Conservation (phyloP, 2,888 invertebrate species). For the Serrognathus titanus region DNA sequence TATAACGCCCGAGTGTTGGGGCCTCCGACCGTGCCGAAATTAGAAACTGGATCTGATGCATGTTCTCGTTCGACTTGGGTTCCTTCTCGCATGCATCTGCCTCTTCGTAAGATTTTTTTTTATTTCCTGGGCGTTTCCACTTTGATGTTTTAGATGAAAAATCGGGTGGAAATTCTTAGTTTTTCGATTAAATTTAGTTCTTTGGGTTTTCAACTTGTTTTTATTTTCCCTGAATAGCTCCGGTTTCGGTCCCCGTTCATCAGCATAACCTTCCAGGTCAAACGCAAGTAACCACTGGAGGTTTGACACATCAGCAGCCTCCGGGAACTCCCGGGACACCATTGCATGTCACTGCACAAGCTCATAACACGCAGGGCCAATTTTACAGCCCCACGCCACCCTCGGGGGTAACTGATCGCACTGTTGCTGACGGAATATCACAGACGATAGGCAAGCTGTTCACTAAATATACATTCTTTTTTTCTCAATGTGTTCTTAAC, state of each 20-base stretch:
- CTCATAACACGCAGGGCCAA: slow-evolving; percentile 34
- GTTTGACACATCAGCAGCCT: slow-evolving; percentile 31
- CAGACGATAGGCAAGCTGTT: slow-evolving; percentile 33
- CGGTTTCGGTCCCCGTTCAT: slow-evolving; percentile 20
- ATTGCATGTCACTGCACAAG: slow-evolving; percentile 33
- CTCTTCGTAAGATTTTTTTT: slow-evolving; percentile 60
- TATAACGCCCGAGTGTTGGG: slow-evolving; percentile 46
- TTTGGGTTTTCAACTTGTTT: slow-evolving; percentile 23
- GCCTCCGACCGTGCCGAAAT: slow-evolving; percentile 54
- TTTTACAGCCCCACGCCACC: slow-evolving; percentile 37
- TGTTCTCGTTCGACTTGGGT: slow-evolving; percentile 62
- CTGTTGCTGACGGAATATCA: slow-evolving; percentile 33
- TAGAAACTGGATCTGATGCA: slow-evolving; percentile 57
- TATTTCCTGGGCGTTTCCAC: slow-evolving; percentile 21
- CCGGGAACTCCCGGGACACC: slow-evolving; percentile 29
- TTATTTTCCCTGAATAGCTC: slow-evolving; percentile 29
- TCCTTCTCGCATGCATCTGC: slow-evolving; percentile 63
- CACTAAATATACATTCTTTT: background rate
- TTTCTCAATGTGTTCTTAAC: too few species aligned
- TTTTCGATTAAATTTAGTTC: slow-evolving; percentile 16
- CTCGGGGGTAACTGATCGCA: slow-evolving; percentile 34
- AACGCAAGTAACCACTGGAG: slow-evolving; percentile 35
- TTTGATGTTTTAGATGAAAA: background rate
- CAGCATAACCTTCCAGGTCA: slow-evolving; percentile 32
- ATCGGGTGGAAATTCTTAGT: too few species aligned